Evolutionary conservation across 2,888 invertebrate species (phyloP).

Genomic region (Tetragnatha montana): DNA sequence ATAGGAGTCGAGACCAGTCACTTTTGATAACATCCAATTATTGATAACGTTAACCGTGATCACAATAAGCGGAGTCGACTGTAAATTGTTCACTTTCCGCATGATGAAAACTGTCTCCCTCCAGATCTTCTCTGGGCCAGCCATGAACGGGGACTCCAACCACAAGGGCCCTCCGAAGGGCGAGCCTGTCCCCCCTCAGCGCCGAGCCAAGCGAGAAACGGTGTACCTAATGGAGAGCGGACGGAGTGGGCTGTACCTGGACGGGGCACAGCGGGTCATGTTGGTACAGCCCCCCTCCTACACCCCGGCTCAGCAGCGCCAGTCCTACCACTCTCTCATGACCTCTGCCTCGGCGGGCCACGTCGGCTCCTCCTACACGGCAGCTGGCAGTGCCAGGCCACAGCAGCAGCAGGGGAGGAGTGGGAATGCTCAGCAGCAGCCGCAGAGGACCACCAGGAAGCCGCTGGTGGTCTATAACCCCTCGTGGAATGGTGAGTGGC

Average conservation of each 20-base stretch:
- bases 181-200: conserved; percentile 67
- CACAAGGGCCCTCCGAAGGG: conserved; percentile 36
- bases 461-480: conserved; percentile 69
- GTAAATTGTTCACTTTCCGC: no score
- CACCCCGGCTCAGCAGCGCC: conserved; percentile 45
- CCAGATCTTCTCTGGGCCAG: conserved; percentile 52
- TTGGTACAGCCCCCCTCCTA: conserved; percentile 67
- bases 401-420: not conserved
- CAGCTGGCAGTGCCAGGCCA: conserved; percentile 19
- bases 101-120: conserved; percentile 1
- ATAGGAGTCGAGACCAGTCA: no score
- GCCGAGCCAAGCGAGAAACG: conserved; percentile 66
- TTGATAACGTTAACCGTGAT: no score
- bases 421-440: conserved; percentile 41
- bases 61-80: no score
- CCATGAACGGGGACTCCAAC: conserved; percentile 55
- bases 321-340: conserved; percentile 68
- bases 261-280: conserved; percentile 52
- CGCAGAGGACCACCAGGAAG: conserved; percentile 54
- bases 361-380: conserved; percentile 45
- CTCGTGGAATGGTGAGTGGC: conserved; percentile 63
- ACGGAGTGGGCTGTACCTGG: conserved; percentile 54
- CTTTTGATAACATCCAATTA: no score
- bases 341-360: conserved; percentile 50
- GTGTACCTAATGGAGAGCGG: conserved; percentile 67